A percentile compares a stretch with the other conserved stretches of the same genome.
These are phyloP conservation scores for Amphiprion percula DNA, from an alignment of 2,113 vertebrate genomes.

Conservation along the genomic window DNA sequence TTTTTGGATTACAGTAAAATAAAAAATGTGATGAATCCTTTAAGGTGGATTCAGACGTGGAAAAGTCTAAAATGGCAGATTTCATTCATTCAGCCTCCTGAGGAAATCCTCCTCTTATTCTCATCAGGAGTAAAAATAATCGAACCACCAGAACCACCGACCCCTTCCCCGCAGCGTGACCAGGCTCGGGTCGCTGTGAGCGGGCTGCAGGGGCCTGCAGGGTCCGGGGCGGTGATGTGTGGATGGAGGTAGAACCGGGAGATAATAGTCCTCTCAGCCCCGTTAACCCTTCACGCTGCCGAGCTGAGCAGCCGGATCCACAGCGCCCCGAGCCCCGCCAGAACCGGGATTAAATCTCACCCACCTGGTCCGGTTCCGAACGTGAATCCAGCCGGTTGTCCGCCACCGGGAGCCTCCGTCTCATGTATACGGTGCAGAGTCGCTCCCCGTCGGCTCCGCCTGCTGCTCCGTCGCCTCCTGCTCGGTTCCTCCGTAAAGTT, in stretches of 20 bases:
- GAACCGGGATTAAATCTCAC: conserved; percentile 33
- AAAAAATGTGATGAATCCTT: conserved; percentile 33
- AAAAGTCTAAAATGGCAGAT: conserved; percentile 1
- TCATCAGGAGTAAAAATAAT: conserved; percentile 25
- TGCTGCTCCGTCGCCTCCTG: not conserved
- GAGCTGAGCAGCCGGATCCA: too few relatives aligned
- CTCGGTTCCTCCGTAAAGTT: conserved; percentile 62
- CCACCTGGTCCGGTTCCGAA: conserved; percentile 51
- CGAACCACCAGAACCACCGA: conserved; percentile 16
- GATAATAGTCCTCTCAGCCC: conserved; percentile 38
- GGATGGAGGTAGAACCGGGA: conserved; percentile 19
- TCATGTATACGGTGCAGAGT: conserved; percentile 51
- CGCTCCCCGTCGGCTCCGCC: conserved; percentile 36
- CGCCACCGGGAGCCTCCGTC: conserved; percentile 47
- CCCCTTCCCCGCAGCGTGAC: conserved; percentile 6
- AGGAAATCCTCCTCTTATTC: not conserved
- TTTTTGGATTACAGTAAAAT: not conserved
- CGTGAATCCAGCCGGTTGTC: conserved; percentile 34
- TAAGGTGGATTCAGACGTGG: not conserved
- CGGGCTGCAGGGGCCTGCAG: conserved; percentile 27
- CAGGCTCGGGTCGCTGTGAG: conserved; percentile 2
- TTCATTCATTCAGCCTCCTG: conserved; percentile 19
- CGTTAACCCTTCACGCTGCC: conserved; percentile 42
- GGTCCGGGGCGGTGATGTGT: not conserved
- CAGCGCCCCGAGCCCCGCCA: too few relatives aligned